Base-by-base conservation (phyloP, 2,113 vertebrate genomes). In the Triplophysa rosa region DNA sequence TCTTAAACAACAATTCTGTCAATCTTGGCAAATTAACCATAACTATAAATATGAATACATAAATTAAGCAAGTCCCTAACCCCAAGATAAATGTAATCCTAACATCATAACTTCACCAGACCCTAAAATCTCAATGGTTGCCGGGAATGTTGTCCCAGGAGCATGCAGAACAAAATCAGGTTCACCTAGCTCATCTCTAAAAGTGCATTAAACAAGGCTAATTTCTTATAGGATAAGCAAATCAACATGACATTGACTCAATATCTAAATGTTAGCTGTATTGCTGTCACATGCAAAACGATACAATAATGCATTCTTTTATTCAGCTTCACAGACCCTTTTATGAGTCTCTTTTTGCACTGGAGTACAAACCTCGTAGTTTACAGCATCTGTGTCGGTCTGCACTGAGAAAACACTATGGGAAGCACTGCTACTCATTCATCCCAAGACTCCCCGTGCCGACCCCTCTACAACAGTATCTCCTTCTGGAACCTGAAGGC, bases 311-410 rank as follows among this genome's bases (percentile, higher is more conserved):
- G 2, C 1, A 37, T 23, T 16, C 4, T 5, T 75, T 37, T 85
- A 6, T 67, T 12, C 64, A 88, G 87, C 66, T 69, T 78, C 89
- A 94, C 86, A 83, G 8, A 81, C 2, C 73, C 0, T 95, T 94
- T 90, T 93, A 93, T 23, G 29, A 77, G 45, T 93, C 93, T 11
- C 63, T 95, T 6, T 84, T 91, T 0, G 68, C 26, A 19, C 80
- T 93, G 81, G 87, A 67, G 0, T 79, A 77, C 23, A 37, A 62
- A 0, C 90, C 87, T 0, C 90, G 90, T 11, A 73, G 83, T 58
- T 89, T 94, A 64, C 92, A 92, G 75, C 93, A 92, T 66, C 78
- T 92, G 3, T 93, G 92, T 61, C 91, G 91, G 9, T 85, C 85
- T 0, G 2, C 85, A n/a, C n/a, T 93, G 10, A 84, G 90, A 21